These are phyloP conservation scores for Chrysolina haemoptera DNA, from an alignment of 2,888 invertebrate genomes.

Conservation along the genomic window DNA sequence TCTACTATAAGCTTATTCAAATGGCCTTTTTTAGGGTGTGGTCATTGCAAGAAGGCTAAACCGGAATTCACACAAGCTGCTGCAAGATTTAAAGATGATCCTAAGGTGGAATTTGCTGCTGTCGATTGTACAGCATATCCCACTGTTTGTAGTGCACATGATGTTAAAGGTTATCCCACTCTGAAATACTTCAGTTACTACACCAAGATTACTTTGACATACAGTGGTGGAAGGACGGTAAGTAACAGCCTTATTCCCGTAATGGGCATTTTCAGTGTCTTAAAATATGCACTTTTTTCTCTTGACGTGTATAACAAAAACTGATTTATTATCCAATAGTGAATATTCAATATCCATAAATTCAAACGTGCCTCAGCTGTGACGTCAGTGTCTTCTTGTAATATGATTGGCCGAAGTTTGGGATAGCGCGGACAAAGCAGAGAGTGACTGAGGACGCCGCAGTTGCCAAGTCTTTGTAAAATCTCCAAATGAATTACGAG, in stretches of 20 bases:
- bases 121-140: conserved; percentile 83
- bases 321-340: background rate
- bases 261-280: too few species aligned
- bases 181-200: conserved; percentile 89
- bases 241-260: conserved; percentile 26
- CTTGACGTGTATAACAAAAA: too few species aligned
- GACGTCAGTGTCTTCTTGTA: too few species aligned
- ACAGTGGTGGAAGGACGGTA: conserved; percentile 76
- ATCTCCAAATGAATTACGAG: background rate
- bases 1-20: too few species aligned
- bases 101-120: conserved; percentile 85
- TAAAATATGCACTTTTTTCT: too few species aligned
- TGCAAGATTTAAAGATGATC: conserved; percentile 81
- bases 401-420: background rate
- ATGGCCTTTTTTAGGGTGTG: conserved; percentile 80
- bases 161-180: conserved; percentile 88
- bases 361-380: too few species aligned
- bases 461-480: conserved; percentile 1
- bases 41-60: conserved; percentile 90
- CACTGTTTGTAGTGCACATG: conserved; percentile 78
- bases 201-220: conserved; percentile 79
- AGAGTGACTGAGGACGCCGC: background rate
- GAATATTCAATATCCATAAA: too few species aligned
- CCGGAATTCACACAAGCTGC: conserved; percentile 87
- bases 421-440: background rate